Conservation (phyloP, 2,113 vertebrate genomes). For the Campylorhamphus procurvoides region DNA sequence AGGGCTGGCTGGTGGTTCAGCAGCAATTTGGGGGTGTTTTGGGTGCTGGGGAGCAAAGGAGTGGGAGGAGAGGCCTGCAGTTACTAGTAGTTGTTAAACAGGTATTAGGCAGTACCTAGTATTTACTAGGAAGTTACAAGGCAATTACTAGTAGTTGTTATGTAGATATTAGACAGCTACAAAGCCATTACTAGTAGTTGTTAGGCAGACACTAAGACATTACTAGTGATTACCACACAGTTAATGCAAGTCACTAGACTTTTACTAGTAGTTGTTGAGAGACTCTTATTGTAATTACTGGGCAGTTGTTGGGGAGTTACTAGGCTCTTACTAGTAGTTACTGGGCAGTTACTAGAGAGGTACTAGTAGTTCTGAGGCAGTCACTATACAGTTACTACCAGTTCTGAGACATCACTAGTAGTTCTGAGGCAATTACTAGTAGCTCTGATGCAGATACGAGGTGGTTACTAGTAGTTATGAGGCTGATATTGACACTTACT, state of each 20-base stretch:
- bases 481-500: not conserved
- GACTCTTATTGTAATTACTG: not conserved
- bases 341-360: not conserved
- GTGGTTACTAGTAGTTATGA: not conserved
- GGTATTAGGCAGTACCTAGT: not conserved
- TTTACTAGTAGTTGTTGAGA: not conserved
- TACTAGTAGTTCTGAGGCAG: not conserved
- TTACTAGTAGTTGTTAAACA: not conserved
- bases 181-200: not conserved
- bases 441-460: not conserved
- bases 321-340: not conserved
- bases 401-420: not conserved
- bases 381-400: not conserved
- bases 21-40: not conserved
- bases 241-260: not conserved
- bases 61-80: not conserved
- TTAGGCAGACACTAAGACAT: not conserved
- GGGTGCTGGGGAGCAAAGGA: not conserved
- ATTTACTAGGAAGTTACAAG: not conserved
- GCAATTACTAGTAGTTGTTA: not conserved
- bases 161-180: too few relatives aligned
- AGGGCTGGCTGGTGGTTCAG: rapidly evolving
- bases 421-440: not conserved
- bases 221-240: not conserved
- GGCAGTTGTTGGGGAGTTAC: not conserved